Evolutionary conservation across 2,113 vertebrate species (phyloP).

Genomic region (Passer domesticus): DNA sequence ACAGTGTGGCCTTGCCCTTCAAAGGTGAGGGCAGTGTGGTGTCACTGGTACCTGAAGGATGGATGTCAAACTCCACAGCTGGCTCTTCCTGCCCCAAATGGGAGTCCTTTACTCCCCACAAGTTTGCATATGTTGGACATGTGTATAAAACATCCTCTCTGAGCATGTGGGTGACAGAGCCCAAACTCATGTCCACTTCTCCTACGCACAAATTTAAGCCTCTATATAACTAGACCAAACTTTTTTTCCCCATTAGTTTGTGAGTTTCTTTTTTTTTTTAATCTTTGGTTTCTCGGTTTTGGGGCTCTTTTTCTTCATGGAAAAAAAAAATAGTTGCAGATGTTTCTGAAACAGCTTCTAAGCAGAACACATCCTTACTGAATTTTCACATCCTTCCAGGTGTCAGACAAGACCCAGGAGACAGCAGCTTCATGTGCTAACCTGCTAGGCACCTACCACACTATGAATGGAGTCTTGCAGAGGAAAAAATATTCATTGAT

Average conservation of each 20-base stretch:
- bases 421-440: background rate
- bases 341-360: background rate
- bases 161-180: background rate
- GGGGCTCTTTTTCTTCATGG: background rate
- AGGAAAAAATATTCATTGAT: background rate
- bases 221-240: background rate
- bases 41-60: background rate
- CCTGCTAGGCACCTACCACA: background rate
- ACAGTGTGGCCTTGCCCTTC: background rate
- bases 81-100: background rate
- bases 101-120: background rate
- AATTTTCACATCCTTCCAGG: background rate
- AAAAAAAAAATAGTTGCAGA: background rate
- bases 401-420: background rate
- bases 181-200: background rate
- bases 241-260: background rate
- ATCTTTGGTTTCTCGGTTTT: background rate
- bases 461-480: accelerated
- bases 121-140: background rate
- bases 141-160: background rate
- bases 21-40: background rate
- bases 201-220: background rate
- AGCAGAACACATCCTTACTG: background rate
- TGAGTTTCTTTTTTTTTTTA: background rate
- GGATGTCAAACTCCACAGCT: background rate